Percentiles rank a stretch among this genome's conserved stretches.
Conservation (phyloP, 1,140 invertebrate species). For the Cardiocondyla obscurior region DNA sequence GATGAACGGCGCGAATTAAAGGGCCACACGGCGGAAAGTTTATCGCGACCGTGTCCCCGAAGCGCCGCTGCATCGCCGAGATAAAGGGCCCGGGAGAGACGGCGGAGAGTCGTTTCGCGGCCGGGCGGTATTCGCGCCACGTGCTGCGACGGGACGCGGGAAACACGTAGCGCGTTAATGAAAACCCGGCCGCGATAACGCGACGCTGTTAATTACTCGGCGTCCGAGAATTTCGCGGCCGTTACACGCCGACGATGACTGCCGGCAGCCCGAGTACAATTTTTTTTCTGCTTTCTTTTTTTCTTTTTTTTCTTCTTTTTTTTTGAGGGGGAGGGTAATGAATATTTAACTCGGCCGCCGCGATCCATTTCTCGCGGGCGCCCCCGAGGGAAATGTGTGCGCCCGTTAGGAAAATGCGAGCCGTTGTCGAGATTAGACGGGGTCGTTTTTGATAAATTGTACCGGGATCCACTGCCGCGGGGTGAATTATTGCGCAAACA, state of each 20-base stretch:
- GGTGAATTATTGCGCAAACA: neutral
- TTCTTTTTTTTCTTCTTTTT: no score
- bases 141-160: slow-evolving; percentile 3
- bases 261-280: neutral
- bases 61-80: slow-evolving; percentile 36
- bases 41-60: slow-evolving; percentile 52
- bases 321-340: no score
- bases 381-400: slow-evolving; percentile 2
- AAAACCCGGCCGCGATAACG: slow-evolving; percentile 25
- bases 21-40: slow-evolving; percentile 63
- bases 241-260: neutral
- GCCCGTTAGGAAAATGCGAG: neutral
- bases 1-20: slow-evolving; percentile 67
- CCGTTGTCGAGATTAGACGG: slow-evolving; percentile 26
- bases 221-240: neutral
- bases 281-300: no score
- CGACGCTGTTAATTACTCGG: slow-evolving; percentile 30
- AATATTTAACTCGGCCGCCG: slow-evolving; percentile 37
- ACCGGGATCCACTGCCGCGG: neutral
- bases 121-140: slow-evolving; percentile 29
- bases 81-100: neutral
- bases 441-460: neutral
- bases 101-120: slow-evolving; percentile 17
- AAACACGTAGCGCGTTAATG: slow-evolving; percentile 27
- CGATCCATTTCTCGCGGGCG: neutral